Percentiles rank a stretch among this genome's conserved stretches.
Conservation (phyloP, 2,113 vertebrate species). For the Takifugu bimaculatus region DNA sequence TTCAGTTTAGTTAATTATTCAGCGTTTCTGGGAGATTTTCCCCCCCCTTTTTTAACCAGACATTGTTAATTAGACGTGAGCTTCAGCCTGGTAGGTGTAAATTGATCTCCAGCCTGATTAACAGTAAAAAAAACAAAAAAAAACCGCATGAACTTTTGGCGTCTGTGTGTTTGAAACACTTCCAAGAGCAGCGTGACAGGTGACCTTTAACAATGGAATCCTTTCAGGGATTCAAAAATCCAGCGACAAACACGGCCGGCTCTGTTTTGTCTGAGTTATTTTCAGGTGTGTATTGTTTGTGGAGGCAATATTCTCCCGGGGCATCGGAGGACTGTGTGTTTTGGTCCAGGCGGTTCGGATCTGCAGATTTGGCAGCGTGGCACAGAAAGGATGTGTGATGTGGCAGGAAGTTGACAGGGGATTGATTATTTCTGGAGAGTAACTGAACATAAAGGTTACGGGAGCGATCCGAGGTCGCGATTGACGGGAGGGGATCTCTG, state of each 20-base stretch:
- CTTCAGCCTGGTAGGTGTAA: too few species aligned
- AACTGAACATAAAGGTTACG: slow-evolving; percentile 42
- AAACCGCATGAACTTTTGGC: neutral
- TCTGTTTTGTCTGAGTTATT: slow-evolving; percentile 55
- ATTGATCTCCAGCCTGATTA: too few species aligned
- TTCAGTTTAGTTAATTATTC: too few species aligned
- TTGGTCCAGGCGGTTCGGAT: slow-evolving; percentile 11
- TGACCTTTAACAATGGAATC: slow-evolving; percentile 15
- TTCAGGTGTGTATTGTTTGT: slow-evolving; percentile 62
- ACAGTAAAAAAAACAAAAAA: too few species aligned
- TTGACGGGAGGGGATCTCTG: too few species aligned
- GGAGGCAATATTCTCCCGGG: slow-evolving; percentile 39
- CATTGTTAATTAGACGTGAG: too few species aligned
- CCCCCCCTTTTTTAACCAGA: too few species aligned
- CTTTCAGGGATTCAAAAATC: slow-evolving; percentile 26
- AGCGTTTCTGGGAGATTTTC: too few species aligned
- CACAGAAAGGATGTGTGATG: slow-evolving; percentile 64
- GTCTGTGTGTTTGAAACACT: slow-evolving; percentile 17
- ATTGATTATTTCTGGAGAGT: slow-evolving; percentile 63
- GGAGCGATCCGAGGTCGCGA: too few species aligned
- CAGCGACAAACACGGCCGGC: slow-evolving; percentile 21
- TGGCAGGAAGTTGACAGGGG: slow-evolving; percentile 27
- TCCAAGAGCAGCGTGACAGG: neutral
- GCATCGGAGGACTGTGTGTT: slow-evolving; percentile 21
- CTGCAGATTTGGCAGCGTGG: slow-evolving; percentile 63